Conservation (phyloP, 2,888 invertebrate genomes). For the Allophyes oxyacanthae region DNA sequence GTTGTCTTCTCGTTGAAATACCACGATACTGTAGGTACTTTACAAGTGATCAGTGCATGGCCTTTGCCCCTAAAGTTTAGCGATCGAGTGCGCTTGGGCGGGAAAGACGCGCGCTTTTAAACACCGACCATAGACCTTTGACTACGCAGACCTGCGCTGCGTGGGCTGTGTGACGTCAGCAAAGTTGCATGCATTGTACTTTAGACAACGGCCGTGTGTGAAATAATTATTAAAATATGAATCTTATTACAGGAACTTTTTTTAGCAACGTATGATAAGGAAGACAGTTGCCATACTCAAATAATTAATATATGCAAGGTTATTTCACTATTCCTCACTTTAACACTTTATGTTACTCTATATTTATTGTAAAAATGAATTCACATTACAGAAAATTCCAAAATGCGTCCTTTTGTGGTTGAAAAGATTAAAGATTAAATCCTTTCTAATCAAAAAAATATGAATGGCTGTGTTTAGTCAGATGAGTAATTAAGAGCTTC, state of each 20-base stretch:
- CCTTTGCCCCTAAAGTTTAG: constrained; percentile 60
- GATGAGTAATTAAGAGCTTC: no score
- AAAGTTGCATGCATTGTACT: constrained; percentile 19
- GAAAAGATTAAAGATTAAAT: no score
- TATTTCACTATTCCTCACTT: no score
- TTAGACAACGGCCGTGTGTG: constrained; percentile 5
- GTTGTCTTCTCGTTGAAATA: constrained; percentile 19
- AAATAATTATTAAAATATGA: constrained; percentile 10
- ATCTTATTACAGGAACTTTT: background rate
- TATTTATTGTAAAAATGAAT: no score
- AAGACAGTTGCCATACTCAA: no score
- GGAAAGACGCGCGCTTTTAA: constrained; percentile 80
- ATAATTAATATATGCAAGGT: no score
- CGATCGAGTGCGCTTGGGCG: constrained; percentile 79
- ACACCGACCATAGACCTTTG: constrained; percentile 70
- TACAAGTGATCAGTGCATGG: constrained; percentile 59
- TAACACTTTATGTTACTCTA: no score
- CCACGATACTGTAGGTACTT: constrained; percentile 21
- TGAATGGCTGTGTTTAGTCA: no score
- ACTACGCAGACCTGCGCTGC: constrained; percentile 56
- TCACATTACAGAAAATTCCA: no score
- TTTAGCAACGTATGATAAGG: no score
- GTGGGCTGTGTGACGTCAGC: constrained; percentile 71
- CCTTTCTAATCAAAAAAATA: no score
- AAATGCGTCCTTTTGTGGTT: no score